Percentiles rank a stretch among this genome's conserved stretches.
Evolutionary conservation across 2,888 invertebrate species (phyloP).

Genomic region (Drosophila meridiana): DNA sequence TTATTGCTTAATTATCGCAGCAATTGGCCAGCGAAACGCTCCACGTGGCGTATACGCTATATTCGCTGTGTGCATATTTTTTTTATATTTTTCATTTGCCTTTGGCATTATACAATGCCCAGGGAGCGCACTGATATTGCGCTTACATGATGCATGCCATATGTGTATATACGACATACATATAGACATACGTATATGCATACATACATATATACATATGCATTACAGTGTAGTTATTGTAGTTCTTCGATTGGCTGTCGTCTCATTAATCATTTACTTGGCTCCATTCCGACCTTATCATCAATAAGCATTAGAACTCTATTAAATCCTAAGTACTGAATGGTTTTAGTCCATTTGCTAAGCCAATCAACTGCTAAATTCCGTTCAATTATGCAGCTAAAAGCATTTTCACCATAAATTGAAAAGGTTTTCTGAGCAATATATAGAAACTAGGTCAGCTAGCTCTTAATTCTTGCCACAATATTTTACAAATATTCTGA

Average conservation of each 20-base stretch:
- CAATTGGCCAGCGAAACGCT: conserved; percentile 16
- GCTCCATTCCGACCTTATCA: conserved; percentile 5
- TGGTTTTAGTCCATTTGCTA: not conserved
- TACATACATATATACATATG: not conserved
- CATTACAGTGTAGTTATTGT: not conserved
- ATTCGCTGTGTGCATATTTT: conserved; percentile 14
- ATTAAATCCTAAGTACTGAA: conserved; percentile 7
- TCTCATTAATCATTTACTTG: conserved; percentile 38
- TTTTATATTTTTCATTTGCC: conserved; percentile 22
- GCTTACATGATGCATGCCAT: conserved; percentile 12
- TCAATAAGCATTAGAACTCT: conserved; percentile 31
- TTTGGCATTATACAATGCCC: not conserved
- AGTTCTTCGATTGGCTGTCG: conserved; percentile 1
- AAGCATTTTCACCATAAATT: not conserved
- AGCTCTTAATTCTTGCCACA: not conserved
- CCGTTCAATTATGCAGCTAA: not conserved
- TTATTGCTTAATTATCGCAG: conserved; percentile 3
- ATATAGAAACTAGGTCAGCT: not conserved
- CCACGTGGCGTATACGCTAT: conserved; percentile 33
- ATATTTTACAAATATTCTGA: not conserved
- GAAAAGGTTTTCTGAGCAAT: not conserved
- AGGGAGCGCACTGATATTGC: conserved; percentile 16
- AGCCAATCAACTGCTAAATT: not conserved
- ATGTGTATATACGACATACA: not conserved
- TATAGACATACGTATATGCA: not conserved